Conservation (phyloP, 1,140 invertebrate species). For the Marisa cornuarietis region DNA sequence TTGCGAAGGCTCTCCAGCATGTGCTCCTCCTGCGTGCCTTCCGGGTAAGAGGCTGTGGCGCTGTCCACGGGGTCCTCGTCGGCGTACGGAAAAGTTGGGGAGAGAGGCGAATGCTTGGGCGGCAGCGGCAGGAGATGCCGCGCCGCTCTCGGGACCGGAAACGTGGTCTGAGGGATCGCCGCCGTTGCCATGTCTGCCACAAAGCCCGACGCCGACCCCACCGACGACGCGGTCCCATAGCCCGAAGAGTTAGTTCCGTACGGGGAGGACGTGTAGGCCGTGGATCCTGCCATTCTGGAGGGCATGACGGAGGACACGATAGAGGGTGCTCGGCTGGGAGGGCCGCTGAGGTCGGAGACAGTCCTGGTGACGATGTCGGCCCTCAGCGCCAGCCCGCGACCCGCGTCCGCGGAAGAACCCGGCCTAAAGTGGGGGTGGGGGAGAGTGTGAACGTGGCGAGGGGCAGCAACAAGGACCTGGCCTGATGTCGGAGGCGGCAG, state of each 20-base stretch:
- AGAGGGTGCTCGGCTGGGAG: background rate
- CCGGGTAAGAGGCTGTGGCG: background rate
- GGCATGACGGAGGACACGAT: background rate
- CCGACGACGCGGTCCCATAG: background rate
- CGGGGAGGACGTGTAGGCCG: background rate
- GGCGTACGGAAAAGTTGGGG: constrained; percentile 12
- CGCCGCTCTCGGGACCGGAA: background rate
- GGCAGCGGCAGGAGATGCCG: background rate
- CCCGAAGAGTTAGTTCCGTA: background rate
- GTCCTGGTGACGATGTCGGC: background rate
- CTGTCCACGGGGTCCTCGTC: constrained; percentile 9
- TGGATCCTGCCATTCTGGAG: background rate
- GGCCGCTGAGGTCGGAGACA: background rate
- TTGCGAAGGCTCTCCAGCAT: constrained; percentile 28
- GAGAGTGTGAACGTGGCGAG: no score
- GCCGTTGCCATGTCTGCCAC: background rate
- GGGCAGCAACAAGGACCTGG: no score
- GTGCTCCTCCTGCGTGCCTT: constrained; percentile 26
- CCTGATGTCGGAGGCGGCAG: no score
- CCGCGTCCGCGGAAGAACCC: no score
- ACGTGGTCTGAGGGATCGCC: constrained; percentile 3
- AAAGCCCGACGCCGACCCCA: background rate
- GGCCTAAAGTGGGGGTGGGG: no score
- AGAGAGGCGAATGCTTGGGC: background rate
- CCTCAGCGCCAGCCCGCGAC: background rate